Base-by-base conservation (phyloP, 2,113 vertebrate species). In the Boulengeromyrus knoepffleri region DNA sequence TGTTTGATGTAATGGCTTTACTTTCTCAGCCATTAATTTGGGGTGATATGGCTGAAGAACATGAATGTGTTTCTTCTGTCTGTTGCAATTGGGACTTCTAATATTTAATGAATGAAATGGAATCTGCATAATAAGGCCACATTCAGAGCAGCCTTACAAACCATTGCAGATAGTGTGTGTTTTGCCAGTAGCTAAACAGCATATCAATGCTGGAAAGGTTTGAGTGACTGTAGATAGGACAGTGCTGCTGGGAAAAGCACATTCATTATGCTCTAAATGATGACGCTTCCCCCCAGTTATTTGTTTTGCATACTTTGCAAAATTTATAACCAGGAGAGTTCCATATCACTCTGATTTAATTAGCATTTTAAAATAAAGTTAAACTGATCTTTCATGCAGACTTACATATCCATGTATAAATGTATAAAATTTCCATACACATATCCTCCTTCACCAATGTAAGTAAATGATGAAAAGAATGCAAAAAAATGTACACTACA, bases 201-300 rank as follows among this genome's bases (percentile, higher is more conserved):
- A 85, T 46, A 85, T 85, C 90, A 92, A 93, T 94, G 91, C 92
- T 92, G 90, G 62, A 66, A 90, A 91, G 90, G 86, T 90, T 90
- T 89, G 89, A 89, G 89, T 94, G 94, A 94, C 91, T 46, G 88
- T 8, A 90, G 84, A 91, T 90, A 93, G 88, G 89, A 91, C 91
- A 83, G 87, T 92, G 42, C 83, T 47, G 39, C 19, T 46, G 39
- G 39, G 21, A 24, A n/a, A 85, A 47, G 45, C 47, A 85, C 83
- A 85, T 47, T 46, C 46, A 85, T n/a, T n/a, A n/a, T 7, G 45
- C 9, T 85, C 24, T 85, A 47, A 85, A 21, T 85, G 83, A n/a
- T 47, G 39, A 24, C 3, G 2, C 74, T 21, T 83, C 36, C 39
- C 45, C 45, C 2, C 21, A 85, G 83, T 47, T 42, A 85, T 85